These are phyloP conservation scores for Paedocypris sp. DNA, from an alignment of 2,113 vertebrate species.

Conservation along the genomic window DNA sequence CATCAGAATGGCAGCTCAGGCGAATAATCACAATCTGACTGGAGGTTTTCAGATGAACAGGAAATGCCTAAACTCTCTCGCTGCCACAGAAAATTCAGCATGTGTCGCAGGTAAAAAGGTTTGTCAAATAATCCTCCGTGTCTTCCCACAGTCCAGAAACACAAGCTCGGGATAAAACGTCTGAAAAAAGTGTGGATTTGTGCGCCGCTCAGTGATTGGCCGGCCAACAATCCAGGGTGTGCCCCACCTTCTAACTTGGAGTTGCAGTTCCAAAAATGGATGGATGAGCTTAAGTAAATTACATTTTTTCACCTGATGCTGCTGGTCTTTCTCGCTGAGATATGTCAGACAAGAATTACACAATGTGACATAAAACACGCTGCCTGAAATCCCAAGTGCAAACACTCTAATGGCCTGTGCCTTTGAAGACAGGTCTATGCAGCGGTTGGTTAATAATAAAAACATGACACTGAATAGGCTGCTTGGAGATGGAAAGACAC, in stretches of 20 bases:
- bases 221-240: too few relatives aligned
- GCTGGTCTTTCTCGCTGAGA: neutral
- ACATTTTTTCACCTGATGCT: too few relatives aligned
- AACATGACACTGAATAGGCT: conserved; percentile 27
- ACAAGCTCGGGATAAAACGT: too few relatives aligned
- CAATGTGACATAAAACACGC: conserved; percentile 16
- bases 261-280: too few relatives aligned
- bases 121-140: conserved; percentile 12
- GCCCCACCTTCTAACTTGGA: too few relatives aligned
- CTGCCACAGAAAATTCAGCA: conserved; percentile 7
- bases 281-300: too few relatives aligned
- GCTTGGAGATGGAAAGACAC: conserved; percentile 11
- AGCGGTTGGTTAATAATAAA: conserved; percentile 39
- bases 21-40: conserved; percentile 32
- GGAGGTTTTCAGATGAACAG: conserved; percentile 25
- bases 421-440: conserved; percentile 32
- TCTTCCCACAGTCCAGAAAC: too few relatives aligned
- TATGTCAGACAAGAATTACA: conserved; percentile 1
- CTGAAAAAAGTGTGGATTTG: too few relatives aligned
- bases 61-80: conserved; percentile 8
- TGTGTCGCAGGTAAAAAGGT: conserved; percentile 10
- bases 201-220: too few relatives aligned
- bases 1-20: conserved; percentile 24
- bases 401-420: conserved; percentile 32
- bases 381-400: conserved; percentile 20